Evolutionary conservation across 2,888 invertebrate genomes (phyloP), one percentile per base, ranked within the genome.

Genomic region (Polietes domitor): DNA sequence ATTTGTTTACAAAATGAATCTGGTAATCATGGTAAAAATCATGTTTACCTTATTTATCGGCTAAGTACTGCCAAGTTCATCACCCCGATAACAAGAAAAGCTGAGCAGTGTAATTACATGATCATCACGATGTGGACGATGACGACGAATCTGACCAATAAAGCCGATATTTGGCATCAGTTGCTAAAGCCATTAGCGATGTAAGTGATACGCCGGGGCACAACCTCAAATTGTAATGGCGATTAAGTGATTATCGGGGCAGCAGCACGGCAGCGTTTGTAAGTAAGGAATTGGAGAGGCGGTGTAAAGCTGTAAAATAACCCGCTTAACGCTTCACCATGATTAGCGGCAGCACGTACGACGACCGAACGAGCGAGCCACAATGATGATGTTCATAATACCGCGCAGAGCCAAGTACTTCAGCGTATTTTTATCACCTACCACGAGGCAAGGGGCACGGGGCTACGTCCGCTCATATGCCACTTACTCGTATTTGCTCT

Each of bases 251-350:
- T 68, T 68, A 68, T 43, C 68, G 24, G 37, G 24, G 43, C 68
- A 68, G 68, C 9, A n/a, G 28, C 19, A 41, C 28, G 28, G 61
- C 28, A 15, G n/a, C 37, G 77, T 47, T 6, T 47, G 47, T 15
- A 32, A 9, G 32, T 47, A 83, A 84, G 77, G 80, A 58, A 84
- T 79, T 84, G 84, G 68, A 81, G 76, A 84, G 84, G 84, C 81
- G 83, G 83, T 80, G 55, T 76, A 78, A 84, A 80, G 81, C 81
- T 75, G 80, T 76, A 84, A 84, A 84, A 81, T 84, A 84, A 50
- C 72, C 76, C 73, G 84, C 81, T 84, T 84, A 81, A 37, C 68
- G 61, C 61, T 61, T 61, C 28, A 28, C 71, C 77, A 78, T 79
- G 78, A 84, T 84, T 81, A 84, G 73, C 76, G 73, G 73, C 76